Evolutionary conservation across 2,888 invertebrate species (phyloP).

Genomic region (Cynaeus angustus): DNA sequence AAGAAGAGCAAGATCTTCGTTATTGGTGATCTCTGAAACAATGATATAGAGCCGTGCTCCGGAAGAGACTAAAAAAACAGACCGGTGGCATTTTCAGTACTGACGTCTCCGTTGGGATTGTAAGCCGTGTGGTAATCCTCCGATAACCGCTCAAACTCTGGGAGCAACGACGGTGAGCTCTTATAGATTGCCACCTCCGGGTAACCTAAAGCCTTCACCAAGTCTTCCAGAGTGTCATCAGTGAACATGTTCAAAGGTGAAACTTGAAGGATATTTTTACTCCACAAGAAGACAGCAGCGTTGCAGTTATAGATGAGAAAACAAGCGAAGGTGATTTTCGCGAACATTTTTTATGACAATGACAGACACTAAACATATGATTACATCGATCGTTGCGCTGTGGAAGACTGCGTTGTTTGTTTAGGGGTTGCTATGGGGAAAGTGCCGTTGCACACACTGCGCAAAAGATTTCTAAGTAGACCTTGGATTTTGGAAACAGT

Average conservation of each 20-base stretch:
- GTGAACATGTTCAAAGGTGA: slow-evolving; percentile 66
- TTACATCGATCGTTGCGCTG: slow-evolving; percentile 4
- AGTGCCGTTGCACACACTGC: neutral
- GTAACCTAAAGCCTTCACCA: slow-evolving; percentile 61
- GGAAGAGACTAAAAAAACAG: slow-evolving; percentile 4
- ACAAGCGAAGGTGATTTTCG: neutral
- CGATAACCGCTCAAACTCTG: slow-evolving; percentile 61
- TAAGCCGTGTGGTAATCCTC: slow-evolving; percentile 64
- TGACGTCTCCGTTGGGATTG: slow-evolving; percentile 65
- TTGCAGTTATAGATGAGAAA: slow-evolving; percentile 45
- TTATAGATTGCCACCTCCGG: slow-evolving; percentile 65
- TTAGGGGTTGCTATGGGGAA: neutral
- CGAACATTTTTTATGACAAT: neutral
- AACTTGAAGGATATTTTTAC: slow-evolving; percentile 63
- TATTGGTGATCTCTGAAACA: slow-evolving; percentile 27
- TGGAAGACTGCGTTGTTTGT: neutral
- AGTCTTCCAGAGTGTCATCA: slow-evolving; percentile 62
- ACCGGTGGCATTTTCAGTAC: slow-evolving; percentile 63
- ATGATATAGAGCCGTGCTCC: too few species aligned
- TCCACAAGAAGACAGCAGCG: slow-evolving; percentile 62
- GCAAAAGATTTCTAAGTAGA: too few species aligned
- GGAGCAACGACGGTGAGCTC: slow-evolving; percentile 58
- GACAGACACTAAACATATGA: too few species aligned
- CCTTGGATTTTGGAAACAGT: too few species aligned
- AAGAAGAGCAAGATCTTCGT: slow-evolving; percentile 4